Evolutionary conservation across 1,140 invertebrate genomes (phyloP), one percentile per base, ranked within the genome.

Genomic region (Probaryconus sp.): DNA sequence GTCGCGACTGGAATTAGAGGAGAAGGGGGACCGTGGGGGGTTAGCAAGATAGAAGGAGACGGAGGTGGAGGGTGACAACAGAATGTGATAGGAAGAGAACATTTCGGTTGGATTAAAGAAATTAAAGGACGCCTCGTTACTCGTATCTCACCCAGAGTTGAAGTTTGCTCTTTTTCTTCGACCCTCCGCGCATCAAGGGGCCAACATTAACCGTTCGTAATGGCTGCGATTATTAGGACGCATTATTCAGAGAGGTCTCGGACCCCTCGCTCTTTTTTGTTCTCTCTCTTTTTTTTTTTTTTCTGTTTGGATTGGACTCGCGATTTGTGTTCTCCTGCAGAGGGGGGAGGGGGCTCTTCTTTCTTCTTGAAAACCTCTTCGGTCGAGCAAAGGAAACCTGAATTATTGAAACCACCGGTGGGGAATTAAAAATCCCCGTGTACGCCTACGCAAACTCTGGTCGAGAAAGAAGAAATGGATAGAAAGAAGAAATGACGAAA

Each of bases 401-500:
- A 85, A 87, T 86, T 85, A 86, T 88, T 86, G 64, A 87, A 42
- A 67, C 76, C 68, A 77, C 74, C 55, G 79, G 76, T 31, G 65
- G 69, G 73, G 81, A 87, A 87, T 87, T 85, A 87, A 87, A 88
- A 85, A 86, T 84, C 80, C 81, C 79, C 51, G 50, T 65, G 78
- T 76, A 63, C 64, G 48, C 64, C 56, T 47, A 65, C 65, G 55
- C 42, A 69, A 70, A 73, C 18, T 37, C 61, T 43, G 43, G 45
- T 37, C 68, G 48, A 43, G 43, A 10, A 58, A 58, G 40, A 35
- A 13, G n/a, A n/a, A n/a, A n/a, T n/a, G n/a, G 35, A 45, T 30
- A 58, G 5, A 53, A 72, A 61, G 47, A 69, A 65, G 69, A 38
- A 33, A 73, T 35, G 31, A 47, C 40, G 35, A 42, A 47, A 63